Percentiles rank a stretch among this genome's conserved stretches.
Conservation (phyloP, 2,888 invertebrate genomes). For the Xestia xanthographa region DNA sequence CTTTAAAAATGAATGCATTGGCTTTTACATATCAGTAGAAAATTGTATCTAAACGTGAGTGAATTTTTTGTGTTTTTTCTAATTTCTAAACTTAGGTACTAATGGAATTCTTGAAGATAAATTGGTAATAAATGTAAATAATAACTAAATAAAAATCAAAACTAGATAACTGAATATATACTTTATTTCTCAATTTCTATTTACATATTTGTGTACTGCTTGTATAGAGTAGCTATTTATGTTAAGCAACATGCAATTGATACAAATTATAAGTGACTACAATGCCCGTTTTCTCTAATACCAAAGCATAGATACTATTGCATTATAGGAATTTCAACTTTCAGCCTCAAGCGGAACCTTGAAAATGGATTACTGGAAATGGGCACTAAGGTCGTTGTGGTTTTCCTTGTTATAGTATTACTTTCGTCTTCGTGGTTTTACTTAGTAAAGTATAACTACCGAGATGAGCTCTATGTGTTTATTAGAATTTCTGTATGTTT, state of each 20-base stretch:
- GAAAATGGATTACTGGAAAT: not conserved
- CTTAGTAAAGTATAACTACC: not conserved
- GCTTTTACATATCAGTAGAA: conserved; percentile 58
- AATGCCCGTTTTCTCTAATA: not conserved
- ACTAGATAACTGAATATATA: conserved; percentile 7
- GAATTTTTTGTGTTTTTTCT: conserved; percentile 40
- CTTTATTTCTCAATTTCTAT: conserved; percentile 17
- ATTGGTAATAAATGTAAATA: conserved; percentile 40
- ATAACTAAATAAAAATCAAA: conserved; percentile 13
- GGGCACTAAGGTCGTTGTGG: not conserved
- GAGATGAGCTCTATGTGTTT: not conserved
- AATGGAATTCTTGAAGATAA: conserved; percentile 27
- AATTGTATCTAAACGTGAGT: conserved; percentile 32
- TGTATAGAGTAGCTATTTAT: conserved; percentile 57
- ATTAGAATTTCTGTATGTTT: not conserved
- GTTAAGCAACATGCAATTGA: conserved; percentile 29
- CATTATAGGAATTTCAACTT: not conserved
- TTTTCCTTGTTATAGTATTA: not conserved
- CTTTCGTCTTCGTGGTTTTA: conserved; percentile 7
- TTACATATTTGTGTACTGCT: conserved; percentile 55
- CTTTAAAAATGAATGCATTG: conserved; percentile 39
- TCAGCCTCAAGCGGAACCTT: not conserved
- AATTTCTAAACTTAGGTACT: conserved; percentile 28
- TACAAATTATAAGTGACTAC: conserved; percentile 15
- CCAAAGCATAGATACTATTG: not conserved